Conservation (phyloP, 1,140 invertebrate species). For the Amphibalanus amphitrite region DNA sequence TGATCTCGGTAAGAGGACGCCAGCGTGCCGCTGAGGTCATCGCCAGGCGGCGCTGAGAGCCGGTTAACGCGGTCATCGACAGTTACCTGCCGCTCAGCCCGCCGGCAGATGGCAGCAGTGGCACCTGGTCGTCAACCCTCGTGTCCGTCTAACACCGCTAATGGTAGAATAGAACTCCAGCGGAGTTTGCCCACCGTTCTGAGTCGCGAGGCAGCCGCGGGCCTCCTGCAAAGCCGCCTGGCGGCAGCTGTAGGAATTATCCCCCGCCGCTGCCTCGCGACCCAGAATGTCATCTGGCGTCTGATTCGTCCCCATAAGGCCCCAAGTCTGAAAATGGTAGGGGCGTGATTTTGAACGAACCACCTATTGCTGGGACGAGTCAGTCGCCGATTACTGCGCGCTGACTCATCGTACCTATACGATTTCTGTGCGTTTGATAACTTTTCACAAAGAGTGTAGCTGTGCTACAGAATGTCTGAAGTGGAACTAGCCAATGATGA, state of each 20-base stretch:
- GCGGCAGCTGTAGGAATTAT: neutral
- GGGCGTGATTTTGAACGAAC: too few species aligned
- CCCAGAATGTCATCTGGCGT: neutral
- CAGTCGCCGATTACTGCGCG: neutral
- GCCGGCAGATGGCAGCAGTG: neutral
- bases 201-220: too few species aligned
- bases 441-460: neutral
- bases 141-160: neutral
- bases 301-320: neutral
- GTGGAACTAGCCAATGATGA: neutral
- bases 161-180: neutral
- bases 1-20: neutral
- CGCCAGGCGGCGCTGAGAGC: neutral
- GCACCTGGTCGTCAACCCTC: neutral
- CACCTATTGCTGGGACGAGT: neutral
- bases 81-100: neutral
- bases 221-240: neutral
- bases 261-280: too few species aligned
- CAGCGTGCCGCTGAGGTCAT: neutral
- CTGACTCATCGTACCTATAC: neutral
- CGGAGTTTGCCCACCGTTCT: neutral
- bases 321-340: too few species aligned
- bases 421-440: neutral
- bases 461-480: neutral
- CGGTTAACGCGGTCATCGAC: too few species aligned